Evolutionary conservation across 2,888 invertebrate species (phyloP).

Genomic region (Eumacrocentrus americanus): DNA sequence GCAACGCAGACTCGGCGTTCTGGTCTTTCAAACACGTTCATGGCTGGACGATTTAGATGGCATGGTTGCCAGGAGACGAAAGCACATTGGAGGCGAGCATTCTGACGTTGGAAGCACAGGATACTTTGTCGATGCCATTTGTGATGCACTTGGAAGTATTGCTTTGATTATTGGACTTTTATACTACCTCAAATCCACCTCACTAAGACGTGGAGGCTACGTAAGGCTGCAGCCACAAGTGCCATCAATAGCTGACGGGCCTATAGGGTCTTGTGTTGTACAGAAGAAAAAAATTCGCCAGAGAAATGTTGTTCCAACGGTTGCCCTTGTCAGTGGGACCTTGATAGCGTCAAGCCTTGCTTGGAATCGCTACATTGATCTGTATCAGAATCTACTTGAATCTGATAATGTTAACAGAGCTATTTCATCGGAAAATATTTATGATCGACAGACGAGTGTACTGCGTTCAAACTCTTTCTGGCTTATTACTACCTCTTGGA

Average conservation of each 20-base stretch:
- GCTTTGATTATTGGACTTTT: conserved; percentile 75
- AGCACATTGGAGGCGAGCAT: conserved; percentile 76
- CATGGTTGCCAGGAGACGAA: conserved; percentile 79
- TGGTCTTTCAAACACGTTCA: conserved; percentile 80
- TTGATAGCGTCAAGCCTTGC: conserved; percentile 76
- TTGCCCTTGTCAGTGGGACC: conserved; percentile 73
- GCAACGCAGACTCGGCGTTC: conserved; percentile 74
- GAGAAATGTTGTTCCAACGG: conserved; percentile 69
- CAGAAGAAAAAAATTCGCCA: conserved; percentile 63
- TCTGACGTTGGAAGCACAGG: conserved; percentile 83
- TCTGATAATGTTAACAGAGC: conserved; percentile 60
- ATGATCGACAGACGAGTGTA: conserved; percentile 66
- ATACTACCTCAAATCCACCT: conserved; percentile 74
- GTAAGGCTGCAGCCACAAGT: conserved; percentile 69
- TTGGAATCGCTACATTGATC: conserved; percentile 84
- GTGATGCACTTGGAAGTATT: conserved; percentile 78
- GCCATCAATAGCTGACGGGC: conserved; percentile 63
- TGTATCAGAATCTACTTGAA: conserved; percentile 80
- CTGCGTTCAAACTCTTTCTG: conserved; percentile 79
- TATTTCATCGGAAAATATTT: conserved; percentile 62
- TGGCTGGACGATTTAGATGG: conserved; percentile 88
- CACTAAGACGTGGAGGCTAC: conserved; percentile 76
- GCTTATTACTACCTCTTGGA: conserved; percentile 76
- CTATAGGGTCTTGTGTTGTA: conserved; percentile 57
- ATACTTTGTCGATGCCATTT: conserved; percentile 82